Evolutionary conservation across 1,140 invertebrate genomes (phyloP), one percentile per base, ranked within the genome.

Genomic region (Vanessa tameamea): DNA sequence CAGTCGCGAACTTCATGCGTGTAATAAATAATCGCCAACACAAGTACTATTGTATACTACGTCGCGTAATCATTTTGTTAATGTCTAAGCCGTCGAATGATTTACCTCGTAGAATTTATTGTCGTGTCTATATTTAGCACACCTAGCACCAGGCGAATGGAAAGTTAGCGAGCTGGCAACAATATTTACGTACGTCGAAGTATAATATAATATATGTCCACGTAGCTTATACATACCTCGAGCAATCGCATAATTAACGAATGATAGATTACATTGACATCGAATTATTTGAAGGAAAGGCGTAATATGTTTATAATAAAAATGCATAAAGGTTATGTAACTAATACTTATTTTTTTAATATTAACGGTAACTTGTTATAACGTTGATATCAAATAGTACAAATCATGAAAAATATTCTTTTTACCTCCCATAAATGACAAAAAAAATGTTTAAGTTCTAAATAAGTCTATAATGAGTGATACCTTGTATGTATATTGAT

Each of bases 141-240:
- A 85, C 48, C 82, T 87, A 87, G 82, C 82, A 87, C 86, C 81
- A 87, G 79, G 84, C 88, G 84, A 90, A 89, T 91, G 88, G 88
- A 91, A 91, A 91, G 89, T 90, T 87, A 90, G 84, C 88, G 87
- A 86, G 84, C 84, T 89, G 88, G 88, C 89, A 90, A 89, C 85
- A 79, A 84, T 81, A 81, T 81, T 78, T 78, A 84, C 78, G 64
- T 81, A 84, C 63, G 76, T 81, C 79, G 68, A 74, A 76, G 80
- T 71, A 80, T 84, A 82, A 55, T 50, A 43, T 43, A 50, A 26
- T 61, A 61, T 61, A 37, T 37, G 57, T 61, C 57, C 57, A 61
- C 57, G 57, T 61, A 12, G 26, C 57, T n/a, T n/a, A 15, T 37
- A 61, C 26, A 15, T 37, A 61, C 26, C 7, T 15, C 57, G 57